These are phyloP conservation scores for human (Homo sapiens) DNA, from an alignment of 2,113 vertebrate genomes.

Conservation along the genomic window GRCh38 chr16:51317501-51318000, in stretches of 20 bases:
- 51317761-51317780: neutral
- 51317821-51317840: neutral
- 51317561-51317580: neutral
- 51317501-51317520: neutral
- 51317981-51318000: neutral
- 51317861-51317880: neutral
- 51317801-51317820: neutral
- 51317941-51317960: neutral
- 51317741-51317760: neutral
- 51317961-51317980: neutral
- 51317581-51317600: neutral
- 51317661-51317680: neutral
- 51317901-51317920: neutral
- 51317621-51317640: neutral
- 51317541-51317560: neutral
- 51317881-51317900: neutral
- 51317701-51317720: neutral
- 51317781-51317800: neutral
- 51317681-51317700: neutral
- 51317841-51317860: no score
- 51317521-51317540: neutral
- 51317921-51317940: neutral
- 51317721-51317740: neutral
- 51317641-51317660: neutral
- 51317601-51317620: neutral